Evolutionary conservation across 1,140 invertebrate species (phyloP), one percentile per base, ranked within the genome.

Genomic region (Drosophila lini): DNA sequence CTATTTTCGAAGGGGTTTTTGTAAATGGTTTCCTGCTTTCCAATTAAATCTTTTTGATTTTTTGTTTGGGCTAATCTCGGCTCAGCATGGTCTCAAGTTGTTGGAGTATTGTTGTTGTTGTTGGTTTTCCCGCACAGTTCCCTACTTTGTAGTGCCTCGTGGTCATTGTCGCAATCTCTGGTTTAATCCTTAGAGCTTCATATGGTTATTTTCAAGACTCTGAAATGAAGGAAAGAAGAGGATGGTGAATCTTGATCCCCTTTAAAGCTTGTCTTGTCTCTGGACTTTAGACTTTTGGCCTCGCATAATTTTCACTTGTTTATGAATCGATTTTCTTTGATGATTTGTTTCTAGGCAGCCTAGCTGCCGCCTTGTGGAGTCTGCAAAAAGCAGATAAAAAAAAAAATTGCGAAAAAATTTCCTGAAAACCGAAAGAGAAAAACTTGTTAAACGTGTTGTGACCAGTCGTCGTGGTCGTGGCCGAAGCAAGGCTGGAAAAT

Each of bases 401-500:
- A 88, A 83, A 80, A 86, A 88, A 83, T 89, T 88, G 70, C 80
- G 52, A 55, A 89, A 32, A 89, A 88, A 80, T 89, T 88, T 88
- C 84, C 84, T 88, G 85, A 71, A 73, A 73, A 71, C 84, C 88
- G 78, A 73, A 73, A 50, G 41, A 38, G 77, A 84, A 84, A 75
- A 84, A 88, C 84, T 89, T 78, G 84, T 89, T 78, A 85, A 80
- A 88, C 84, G 76, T 81, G 84, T 88, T 88, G 84, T 68, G 67
- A 71, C 61, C 76, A 68, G 53, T 65, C 52, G 68, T 71, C 52
- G 68, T 71, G 55, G 59, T 65, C 55, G 67, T 50, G 47, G 64
- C 61, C 42, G 40, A 47, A 40, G 55, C 57, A 32, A 61, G 57
- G 76, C 56, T 80, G 81, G 69, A 81, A 85, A 79, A 86, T 78